A percentile compares a stretch with the other conserved stretches of the same genome.
Conservation (phyloP, 2,797 vertebrate species). For the Notamacropus eugenii region DNA sequence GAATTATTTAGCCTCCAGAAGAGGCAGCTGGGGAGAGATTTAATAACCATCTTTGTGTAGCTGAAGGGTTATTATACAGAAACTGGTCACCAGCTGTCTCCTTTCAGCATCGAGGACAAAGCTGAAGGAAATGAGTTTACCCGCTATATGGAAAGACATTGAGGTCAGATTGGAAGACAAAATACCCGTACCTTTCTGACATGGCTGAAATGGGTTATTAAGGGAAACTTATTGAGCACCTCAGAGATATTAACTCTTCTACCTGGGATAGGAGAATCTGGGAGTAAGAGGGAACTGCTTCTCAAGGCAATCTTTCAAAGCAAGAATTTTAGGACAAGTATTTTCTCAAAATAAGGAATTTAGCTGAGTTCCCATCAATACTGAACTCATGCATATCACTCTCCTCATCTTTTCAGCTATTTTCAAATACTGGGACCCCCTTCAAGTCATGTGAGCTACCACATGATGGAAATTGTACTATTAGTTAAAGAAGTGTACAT, state of each 20-base stretch:
- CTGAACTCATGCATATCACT: not conserved
- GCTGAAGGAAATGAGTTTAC: slow-evolving; percentile 56
- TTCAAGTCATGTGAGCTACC: not conserved
- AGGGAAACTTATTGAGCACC: not conserved
- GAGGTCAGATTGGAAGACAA: slow-evolving; percentile 49
- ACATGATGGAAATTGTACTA: not conserved
- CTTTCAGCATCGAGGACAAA: slow-evolving; percentile 36
- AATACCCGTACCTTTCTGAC: not conserved
- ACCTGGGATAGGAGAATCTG: not conserved
- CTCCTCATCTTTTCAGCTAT: not conserved
- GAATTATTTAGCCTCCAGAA: slow-evolving; percentile 49
- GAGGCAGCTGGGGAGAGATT: slow-evolving; percentile 55
- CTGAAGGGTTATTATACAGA: slow-evolving; percentile 54
- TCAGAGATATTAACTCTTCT: not conserved
- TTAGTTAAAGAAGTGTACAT: not conserved
- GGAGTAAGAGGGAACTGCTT: not conserved
- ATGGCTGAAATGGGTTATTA: slow-evolving; percentile 14
- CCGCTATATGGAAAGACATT: slow-evolving; percentile 34
- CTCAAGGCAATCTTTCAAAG: not conserved
- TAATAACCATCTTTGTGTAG: slow-evolving; percentile 49
- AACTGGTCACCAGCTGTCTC: slow-evolving; percentile 55
- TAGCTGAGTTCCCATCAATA: not conserved
- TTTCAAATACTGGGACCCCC: not conserved
- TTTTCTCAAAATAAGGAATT: not conserved
- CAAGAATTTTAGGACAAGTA: not conserved